Conservation (phyloP, 2,888 invertebrate species). For the Ctenicera cuprea region DNA sequence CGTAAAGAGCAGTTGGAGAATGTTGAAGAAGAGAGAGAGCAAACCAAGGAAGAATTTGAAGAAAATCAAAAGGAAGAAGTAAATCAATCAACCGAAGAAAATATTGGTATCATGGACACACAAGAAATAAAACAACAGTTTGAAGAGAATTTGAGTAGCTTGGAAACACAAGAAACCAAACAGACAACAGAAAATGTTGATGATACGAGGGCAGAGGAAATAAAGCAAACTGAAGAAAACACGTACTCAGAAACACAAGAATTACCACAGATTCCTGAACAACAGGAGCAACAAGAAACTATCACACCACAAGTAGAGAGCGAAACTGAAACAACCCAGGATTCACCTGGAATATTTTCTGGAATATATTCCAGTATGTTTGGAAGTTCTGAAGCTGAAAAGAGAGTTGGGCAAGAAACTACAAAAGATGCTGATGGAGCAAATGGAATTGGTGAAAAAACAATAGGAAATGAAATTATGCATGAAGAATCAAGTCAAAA, state of each 20-base stretch:
- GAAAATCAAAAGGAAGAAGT: conserved; percentile 24
- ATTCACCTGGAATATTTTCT: conserved; percentile 3
- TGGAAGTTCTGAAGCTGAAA: conserved; percentile 16
- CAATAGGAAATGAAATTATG: conserved; percentile 21
- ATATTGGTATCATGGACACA: background rate
- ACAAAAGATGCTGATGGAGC: conserved; percentile 50
- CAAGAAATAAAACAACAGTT: no score
- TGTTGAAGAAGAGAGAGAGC: background rate
- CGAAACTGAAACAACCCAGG: background rate
- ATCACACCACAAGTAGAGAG: background rate
- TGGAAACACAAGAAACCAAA: background rate
- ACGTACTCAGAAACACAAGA: background rate
- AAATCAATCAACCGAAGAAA: background rate
- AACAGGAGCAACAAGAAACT: background rate
- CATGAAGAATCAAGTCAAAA: background rate
- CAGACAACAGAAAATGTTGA: background rate
- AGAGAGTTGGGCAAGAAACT: conserved; percentile 42
- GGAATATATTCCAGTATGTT: conserved; percentile 19
- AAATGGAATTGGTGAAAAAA: conserved; percentile 54
- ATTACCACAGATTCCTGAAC: background rate
- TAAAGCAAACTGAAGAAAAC: background rate
- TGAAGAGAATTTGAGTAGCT: no score
- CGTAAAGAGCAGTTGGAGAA: background rate
- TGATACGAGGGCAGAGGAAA: no score
- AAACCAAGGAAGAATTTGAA: background rate